Evolutionary conservation across 2,113 vertebrate genomes (phyloP).

Genomic region (Hippocampus zosterae): DNA sequence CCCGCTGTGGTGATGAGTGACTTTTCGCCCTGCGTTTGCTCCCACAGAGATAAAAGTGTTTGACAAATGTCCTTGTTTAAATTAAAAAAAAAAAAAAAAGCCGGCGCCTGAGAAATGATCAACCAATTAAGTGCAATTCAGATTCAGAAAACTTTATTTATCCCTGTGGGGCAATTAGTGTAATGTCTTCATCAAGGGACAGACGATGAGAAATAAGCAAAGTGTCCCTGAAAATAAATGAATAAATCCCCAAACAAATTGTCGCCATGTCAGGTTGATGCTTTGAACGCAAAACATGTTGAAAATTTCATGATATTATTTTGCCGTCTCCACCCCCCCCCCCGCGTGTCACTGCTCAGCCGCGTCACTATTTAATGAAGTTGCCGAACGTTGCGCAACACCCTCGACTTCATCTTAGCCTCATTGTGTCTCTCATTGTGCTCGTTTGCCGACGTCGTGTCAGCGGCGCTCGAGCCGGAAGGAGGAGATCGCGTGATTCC

Average conservation of each 20-base stretch:
- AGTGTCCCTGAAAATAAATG: neutral
- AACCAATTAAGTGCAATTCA: conserved; percentile 53
- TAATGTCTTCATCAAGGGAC: conserved; percentile 54
- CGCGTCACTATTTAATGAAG: conserved; percentile 22
- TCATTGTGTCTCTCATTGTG: conserved; percentile 16
- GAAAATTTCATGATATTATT: neutral
- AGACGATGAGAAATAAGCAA: conserved; percentile 29
- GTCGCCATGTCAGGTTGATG: neutral
- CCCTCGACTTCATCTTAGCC: conserved; percentile 25
- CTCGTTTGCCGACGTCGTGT: conserved; percentile 18
- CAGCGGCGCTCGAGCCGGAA: conserved; percentile 10
- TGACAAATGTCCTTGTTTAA: conserved; percentile 53
- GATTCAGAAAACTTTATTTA: too few species aligned
- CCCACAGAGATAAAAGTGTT: neutral
- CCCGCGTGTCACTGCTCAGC: neutral
- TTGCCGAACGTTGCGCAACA: conserved; percentile 33
- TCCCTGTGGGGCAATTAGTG: too few species aligned
- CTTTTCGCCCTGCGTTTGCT: conserved; percentile 13
- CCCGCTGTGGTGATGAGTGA: neutral
- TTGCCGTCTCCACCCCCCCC: too few species aligned
- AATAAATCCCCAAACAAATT: neutral
- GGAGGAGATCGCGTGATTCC: neutral
- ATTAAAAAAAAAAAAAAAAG: conserved; percentile 27
- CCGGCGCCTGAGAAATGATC: conserved; percentile 47
- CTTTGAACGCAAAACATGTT: neutral